Percentiles rank a stretch among this genome's conserved stretches.
Evolutionary conservation across 37 sponge, comb jelly and placozoan species (phyloP).

Genomic region (Crambe crambe): DNA sequence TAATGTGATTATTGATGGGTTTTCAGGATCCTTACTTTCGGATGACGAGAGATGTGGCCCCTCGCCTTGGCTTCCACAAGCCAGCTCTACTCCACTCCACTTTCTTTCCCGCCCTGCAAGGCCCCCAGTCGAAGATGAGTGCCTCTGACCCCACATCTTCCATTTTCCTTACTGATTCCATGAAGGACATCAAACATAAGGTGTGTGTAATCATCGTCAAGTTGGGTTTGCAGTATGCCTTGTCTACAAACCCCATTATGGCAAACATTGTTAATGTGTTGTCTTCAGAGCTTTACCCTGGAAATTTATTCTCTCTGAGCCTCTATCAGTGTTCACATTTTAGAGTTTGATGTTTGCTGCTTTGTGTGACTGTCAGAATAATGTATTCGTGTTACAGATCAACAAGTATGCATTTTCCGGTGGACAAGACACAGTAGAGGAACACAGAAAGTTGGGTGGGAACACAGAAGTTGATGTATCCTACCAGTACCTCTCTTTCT

Average conservation of each 20-base stretch:
- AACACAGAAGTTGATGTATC: conserved; percentile 95
- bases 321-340: too few species aligned
- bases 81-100: conserved; percentile 96
- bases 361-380: not conserved
- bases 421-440: conserved; percentile 93
- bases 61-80: conserved; percentile 92
- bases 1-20: too few species aligned
- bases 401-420: conserved; percentile 99
- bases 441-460: conserved; percentile 91
- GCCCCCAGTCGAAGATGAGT: conserved; percentile 98
- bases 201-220: conserved; percentile 39
- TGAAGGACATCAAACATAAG: conserved; percentile 90
- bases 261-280: too few species aligned
- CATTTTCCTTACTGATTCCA: conserved; percentile 92
- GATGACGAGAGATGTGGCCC: conserved; percentile 99
- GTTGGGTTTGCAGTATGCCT: too few species aligned
- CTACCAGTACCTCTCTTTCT: conserved; percentile 96
- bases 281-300: too few species aligned
- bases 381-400: conserved; percentile 60
- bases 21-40: conserved; percentile 97
- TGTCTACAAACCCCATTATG: too few species aligned
- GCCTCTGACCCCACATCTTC: conserved; percentile 94
- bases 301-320: too few species aligned
- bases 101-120: conserved; percentile 99
- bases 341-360: too few species aligned